Base-by-base conservation (phyloP, 1,140 invertebrate species). In the Dendroctonus ponderosae region DNA sequence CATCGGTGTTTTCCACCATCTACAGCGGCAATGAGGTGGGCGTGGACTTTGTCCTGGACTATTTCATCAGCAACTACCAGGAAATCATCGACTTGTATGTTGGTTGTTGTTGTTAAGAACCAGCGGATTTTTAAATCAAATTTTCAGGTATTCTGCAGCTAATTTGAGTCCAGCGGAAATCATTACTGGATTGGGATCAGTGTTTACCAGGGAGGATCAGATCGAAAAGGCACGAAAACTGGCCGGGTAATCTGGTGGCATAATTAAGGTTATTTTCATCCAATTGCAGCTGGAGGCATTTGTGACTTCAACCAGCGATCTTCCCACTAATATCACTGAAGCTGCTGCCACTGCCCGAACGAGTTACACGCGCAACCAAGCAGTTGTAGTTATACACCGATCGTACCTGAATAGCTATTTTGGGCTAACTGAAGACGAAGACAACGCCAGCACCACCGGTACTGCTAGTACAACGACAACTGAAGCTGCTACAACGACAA, bases 1-100 rank as follows among this genome's bases (percentile, higher is more conserved):
- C 9, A 0, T 74, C 77, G 0, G 77, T 81, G 7, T 72, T 84
- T 6, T 67, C 72, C 0, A 75, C 79, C 7, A 79, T 85, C 5
- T 77, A 81, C 5, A 40, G 5, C 5, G 72, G 72, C 37, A 72
- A 77, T 2, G 76, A 81, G 63, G 70, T 72, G 2, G 84, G 83
- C 58, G 75, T 83, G 0, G 66, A 82, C 57, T 72, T 76, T 14
- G 77, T 75, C 0, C 74, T 86, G 6, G 76, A 84, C 7, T 83
- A 81, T 46, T 71, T 87, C 7, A 65, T 68, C 44, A 56, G 41
- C 14, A 63, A 46, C 51, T 56, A 60, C 54, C 52, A 61, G 52
- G 56, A 7, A 9, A 42, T 68, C 38, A 43, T 48, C 6, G 53
- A 46, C 26, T 12, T 11, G 58, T 67, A 49, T 39, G 56, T 39